Percentiles rank a stretch among this genome's conserved stretches.
Conservation (phyloP, 2,113 vertebrate species). For the Podilymbus podiceps region DNA sequence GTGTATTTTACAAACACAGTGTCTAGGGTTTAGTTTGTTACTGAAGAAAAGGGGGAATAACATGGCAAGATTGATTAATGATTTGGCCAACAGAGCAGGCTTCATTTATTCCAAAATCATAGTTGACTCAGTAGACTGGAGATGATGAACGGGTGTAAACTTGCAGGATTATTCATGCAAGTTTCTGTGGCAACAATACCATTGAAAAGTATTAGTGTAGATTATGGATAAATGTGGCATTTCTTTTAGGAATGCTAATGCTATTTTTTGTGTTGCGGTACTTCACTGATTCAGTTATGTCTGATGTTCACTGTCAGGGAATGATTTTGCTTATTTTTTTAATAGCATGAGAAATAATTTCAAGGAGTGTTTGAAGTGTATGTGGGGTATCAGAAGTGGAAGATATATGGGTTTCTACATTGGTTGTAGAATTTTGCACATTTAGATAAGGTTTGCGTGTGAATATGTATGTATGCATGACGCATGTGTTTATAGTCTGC, state of each 20-base stretch:
- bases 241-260: conserved; percentile 35
- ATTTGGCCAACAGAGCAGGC: neutral
- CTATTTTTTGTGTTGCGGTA: neutral
- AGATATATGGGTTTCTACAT: neutral
- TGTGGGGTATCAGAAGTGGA: neutral
- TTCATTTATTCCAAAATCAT: conserved; percentile 48
- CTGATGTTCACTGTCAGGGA: neutral
- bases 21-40: neutral
- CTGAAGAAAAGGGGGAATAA: neutral
- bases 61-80: neutral
- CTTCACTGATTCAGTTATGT: neutral
- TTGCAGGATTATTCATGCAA: conserved; percentile 32
- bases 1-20: neutral
- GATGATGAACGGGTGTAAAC: conserved; percentile 56
- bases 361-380: neutral
- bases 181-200: conserved; percentile 28
- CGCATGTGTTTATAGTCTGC: neutral
- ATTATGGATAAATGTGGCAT: conserved; percentile 47
- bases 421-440: neutral
- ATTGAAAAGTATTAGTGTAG: conserved; percentile 46
- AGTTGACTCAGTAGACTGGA: neutral
- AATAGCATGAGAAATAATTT: neutral
- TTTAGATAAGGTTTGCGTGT: neutral
- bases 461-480: neutral
- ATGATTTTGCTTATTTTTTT: neutral